These are phyloP conservation scores for Antennarius striatus DNA, from an alignment of 2,113 vertebrate species.

Conservation along the genomic window DNA sequence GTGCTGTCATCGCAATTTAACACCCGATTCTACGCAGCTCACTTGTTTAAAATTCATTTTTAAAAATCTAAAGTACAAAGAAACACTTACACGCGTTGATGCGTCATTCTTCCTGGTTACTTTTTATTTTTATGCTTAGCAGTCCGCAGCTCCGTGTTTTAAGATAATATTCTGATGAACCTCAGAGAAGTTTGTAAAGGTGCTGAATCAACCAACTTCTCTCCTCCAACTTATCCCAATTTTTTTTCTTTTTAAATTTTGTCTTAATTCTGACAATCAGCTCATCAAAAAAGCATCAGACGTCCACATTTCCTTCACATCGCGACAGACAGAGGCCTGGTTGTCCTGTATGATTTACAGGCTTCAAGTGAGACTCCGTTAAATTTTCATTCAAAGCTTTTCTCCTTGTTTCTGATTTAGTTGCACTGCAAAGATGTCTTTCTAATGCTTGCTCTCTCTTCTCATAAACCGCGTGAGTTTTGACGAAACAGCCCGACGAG, in stretches of 20 bases:
- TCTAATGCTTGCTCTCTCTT: constrained; percentile 66
- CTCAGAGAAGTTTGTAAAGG: constrained; percentile 55
- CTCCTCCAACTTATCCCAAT: constrained; percentile 27
- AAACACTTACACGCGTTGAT: constrained; percentile 8
- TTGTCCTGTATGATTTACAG: constrained; percentile 27
- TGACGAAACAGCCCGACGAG: neutral
- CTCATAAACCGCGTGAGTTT: constrained; percentile 51
- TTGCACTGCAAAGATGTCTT: constrained; percentile 74
- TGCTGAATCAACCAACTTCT: constrained; percentile 64
- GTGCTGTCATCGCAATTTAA: constrained; percentile 27
- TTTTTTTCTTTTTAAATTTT: constrained; percentile 30
- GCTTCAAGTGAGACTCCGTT: constrained; percentile 2
- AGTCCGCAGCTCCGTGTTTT: constrained; percentile 15
- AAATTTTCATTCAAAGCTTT: constrained; percentile 31
- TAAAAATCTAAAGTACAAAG: neutral
- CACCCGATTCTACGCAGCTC: constrained; percentile 3
- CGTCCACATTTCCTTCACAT: constrained; percentile 13
- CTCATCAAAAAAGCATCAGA: constrained; percentile 56
- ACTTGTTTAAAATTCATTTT: neutral
- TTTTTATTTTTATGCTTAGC: constrained; percentile 7
- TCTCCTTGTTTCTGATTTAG: constrained; percentile 56
- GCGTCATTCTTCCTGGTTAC: constrained; percentile 24
- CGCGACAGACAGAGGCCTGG: constrained; percentile 15
- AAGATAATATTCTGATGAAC: constrained; percentile 24
- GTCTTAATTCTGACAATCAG: constrained; percentile 71